Percentiles rank a stretch among this genome's conserved stretches.
Evolutionary conservation across 64 coral and sea anemone genomes (phyloP).

Genomic region (Montipora sp.): DNA sequence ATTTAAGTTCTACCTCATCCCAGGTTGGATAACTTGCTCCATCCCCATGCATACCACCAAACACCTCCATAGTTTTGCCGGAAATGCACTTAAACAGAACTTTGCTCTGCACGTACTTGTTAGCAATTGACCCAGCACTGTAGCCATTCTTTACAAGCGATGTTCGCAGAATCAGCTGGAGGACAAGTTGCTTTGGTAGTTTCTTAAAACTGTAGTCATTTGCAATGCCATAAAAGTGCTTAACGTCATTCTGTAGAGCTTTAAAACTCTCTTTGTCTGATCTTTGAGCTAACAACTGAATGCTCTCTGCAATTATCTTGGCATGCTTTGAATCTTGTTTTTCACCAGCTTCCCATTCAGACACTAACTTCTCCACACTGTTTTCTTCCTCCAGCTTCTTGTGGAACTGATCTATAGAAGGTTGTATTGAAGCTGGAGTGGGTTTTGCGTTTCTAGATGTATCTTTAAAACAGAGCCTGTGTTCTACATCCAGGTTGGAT

Average conservation of each 20-base stretch:
- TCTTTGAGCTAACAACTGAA: constrained; percentile 22
- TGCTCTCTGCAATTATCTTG: constrained; percentile 24
- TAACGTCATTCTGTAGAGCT: constrained; percentile 21
- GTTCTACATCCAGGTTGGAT: constrained; percentile 36
- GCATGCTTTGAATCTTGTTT: not conserved
- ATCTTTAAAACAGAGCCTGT: constrained; percentile 57
- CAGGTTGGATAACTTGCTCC: constrained; percentile 38
- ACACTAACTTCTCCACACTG: not conserved
- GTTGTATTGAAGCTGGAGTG: constrained; percentile 1
- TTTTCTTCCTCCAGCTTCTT: not conserved
- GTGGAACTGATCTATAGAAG: constrained; percentile 36
- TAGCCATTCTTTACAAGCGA: constrained; percentile 45
- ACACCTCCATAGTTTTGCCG: constrained; percentile 22
- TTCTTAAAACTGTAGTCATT: constrained; percentile 13
- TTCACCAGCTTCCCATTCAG: not conserved
- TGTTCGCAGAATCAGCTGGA: constrained; percentile 57
- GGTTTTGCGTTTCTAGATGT: constrained; percentile 54
- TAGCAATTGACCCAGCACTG: constrained; percentile 46
- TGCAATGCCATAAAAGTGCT: not conserved
- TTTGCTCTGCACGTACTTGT: constrained; percentile 50
- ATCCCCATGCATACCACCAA: constrained; percentile 42
- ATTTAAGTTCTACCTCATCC: constrained; percentile 42
- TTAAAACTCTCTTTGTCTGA: constrained; percentile 27
- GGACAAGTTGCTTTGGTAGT: constrained; percentile 52
- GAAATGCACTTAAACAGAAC: constrained; percentile 14